Percentiles rank a stretch among this genome's conserved stretches.
Evolutionary conservation across 2,797 vertebrate genomes (phyloP).

Genomic region (Lateolabrax maculatus): DNA sequence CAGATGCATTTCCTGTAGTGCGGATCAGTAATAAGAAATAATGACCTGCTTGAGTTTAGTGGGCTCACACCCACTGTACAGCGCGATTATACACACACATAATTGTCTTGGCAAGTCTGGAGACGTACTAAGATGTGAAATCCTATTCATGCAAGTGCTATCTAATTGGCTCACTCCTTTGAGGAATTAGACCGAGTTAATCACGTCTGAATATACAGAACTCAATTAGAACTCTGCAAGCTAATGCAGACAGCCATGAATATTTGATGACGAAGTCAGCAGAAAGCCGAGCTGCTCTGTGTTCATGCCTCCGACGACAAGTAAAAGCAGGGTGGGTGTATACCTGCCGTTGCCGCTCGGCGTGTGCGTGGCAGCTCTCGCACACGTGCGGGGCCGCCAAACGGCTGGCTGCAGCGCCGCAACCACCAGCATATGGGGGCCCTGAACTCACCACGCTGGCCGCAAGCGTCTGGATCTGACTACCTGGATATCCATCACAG

Average conservation of each 20-base stretch:
- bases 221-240: slow-evolving; percentile 85
- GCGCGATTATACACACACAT: slow-evolving; percentile 69
- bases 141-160: slow-evolving; percentile 83
- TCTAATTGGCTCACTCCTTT: slow-evolving; percentile 88
- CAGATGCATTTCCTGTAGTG: slow-evolving; percentile 58
- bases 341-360: slow-evolving; percentile 61
- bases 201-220: slow-evolving; percentile 87
- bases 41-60: slow-evolving; percentile 74
- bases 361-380: slow-evolving; percentile 34
- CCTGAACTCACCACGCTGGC: slow-evolving; percentile 54
- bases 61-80: slow-evolving; percentile 69
- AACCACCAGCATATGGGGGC: slow-evolving; percentile 39
- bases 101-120: slow-evolving; percentile 78
- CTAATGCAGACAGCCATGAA: slow-evolving; percentile 86
- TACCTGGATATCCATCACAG: slow-evolving; percentile 75
- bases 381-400: slow-evolving; percentile 11
- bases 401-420: slow-evolving; percentile 18
- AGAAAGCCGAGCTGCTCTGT: slow-evolving; percentile 63
- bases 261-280: slow-evolving; percentile 84
- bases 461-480: slow-evolving; percentile 63
- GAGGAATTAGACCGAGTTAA: slow-evolving; percentile 87
- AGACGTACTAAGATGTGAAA: slow-evolving; percentile 78
- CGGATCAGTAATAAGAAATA: slow-evolving; percentile 74
- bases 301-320: slow-evolving; percentile 59
- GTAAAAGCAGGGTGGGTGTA: slow-evolving; percentile 58